Percentiles rank a stretch among this genome's conserved stretches.
phyloP scores from a whole-genome alignment of 1,140 invertebrate species.

The Daktulosphaira vitifoliae region DNA sequence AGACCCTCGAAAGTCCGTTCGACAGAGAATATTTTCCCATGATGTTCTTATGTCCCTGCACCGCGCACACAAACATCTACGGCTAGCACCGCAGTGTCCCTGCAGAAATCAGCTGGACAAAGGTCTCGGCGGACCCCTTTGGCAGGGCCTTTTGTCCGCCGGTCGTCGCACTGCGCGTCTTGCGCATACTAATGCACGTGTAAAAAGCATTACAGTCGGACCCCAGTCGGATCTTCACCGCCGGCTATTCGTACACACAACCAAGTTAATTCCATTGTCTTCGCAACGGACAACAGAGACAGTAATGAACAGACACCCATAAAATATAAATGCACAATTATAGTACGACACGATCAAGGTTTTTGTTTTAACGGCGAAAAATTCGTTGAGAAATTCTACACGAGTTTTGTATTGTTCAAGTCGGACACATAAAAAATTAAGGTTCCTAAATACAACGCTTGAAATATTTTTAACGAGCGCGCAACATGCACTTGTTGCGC shows the following conservation, averaged over 20 bases:
- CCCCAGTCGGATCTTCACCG: constrained; percentile 20
- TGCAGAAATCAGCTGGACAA: constrained; percentile 32
- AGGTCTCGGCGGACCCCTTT: constrained; percentile 15
- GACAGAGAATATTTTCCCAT: constrained; percentile 21
- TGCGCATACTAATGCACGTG: background rate
- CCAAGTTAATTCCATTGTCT: constrained; percentile 21
- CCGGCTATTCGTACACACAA: constrained; percentile 21
- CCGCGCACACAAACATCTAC: background rate
- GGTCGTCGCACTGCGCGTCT: background rate
- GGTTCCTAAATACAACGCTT: no score
- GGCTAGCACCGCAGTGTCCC: background rate
- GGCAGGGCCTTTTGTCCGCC: constrained; percentile 14
- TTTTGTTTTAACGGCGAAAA: constrained; percentile 27
- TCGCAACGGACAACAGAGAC: constrained; percentile 21
- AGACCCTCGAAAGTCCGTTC: constrained; percentile 24
- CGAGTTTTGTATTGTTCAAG: no score
- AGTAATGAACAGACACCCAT: constrained; percentile 3
- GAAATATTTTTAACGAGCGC: no score
- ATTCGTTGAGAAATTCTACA: constrained; percentile 12
- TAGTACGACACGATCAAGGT: background rate
- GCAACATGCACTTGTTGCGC: no score
- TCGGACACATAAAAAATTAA: no score
- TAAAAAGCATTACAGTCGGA: background rate
- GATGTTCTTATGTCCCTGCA: constrained; percentile 28
- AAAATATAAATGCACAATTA: no score